phyloP scores from a whole-genome alignment of 2,797 vertebrate genomes.

The Scolopax bukidnonensis region DNA sequence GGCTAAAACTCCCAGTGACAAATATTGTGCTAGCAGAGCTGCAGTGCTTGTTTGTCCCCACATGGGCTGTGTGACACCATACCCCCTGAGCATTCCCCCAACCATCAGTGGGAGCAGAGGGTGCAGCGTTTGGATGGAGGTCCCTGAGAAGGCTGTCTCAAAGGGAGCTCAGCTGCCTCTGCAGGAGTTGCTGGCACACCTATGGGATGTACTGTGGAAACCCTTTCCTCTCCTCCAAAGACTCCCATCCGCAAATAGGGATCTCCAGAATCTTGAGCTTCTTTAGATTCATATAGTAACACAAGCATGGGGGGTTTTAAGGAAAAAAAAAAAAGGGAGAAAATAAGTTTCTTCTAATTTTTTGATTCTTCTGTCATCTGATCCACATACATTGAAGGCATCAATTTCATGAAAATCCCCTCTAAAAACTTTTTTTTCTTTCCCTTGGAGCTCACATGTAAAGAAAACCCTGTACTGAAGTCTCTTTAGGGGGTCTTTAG shows the following conservation, averaged over 20 bases:
- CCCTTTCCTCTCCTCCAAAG: not conserved
- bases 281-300: not conserved
- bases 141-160: not conserved
- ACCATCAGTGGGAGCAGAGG: not conserved
- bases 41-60: not conserved
- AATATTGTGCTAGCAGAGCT: not conserved
- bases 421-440: not conserved
- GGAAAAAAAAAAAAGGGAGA: not conserved
- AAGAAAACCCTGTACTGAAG: not conserved
- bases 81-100: rapidly evolving
- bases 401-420: not conserved
- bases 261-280: not conserved
- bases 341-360: not conserved
- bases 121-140: rapidly evolving
- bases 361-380: not conserved
- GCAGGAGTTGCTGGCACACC: rapidly evolving
- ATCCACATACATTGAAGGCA: not conserved
- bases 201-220: not conserved
- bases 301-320: not conserved
- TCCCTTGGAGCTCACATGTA: not conserved
- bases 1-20: not conserved
- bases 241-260: no score
- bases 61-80: rapidly evolving
- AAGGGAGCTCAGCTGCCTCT: not conserved
- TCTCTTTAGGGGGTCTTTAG: not conserved